phyloP scores from a whole-genome alignment of 2,888 invertebrate genomes.

The Hololepta plana region DNA sequence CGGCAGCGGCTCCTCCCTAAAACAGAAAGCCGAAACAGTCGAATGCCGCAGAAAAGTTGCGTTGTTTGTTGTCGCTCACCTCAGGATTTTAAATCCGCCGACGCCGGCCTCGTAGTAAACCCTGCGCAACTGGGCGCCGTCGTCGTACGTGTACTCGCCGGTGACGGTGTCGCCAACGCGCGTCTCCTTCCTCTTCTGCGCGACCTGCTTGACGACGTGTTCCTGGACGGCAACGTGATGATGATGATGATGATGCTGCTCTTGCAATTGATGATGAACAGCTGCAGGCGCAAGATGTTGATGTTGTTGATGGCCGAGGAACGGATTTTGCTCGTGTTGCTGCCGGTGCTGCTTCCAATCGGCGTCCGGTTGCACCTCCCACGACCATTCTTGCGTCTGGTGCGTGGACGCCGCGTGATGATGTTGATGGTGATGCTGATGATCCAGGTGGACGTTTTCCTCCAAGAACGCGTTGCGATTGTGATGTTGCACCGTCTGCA shows the following conservation, averaged over 20 bases:
- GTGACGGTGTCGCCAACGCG: conserved; percentile 25
- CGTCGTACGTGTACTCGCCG: conserved; percentile 36
- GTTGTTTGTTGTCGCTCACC: conserved; percentile 20
- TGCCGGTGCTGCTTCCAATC: conserved; percentile 2
- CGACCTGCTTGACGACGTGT: too few relatives aligned
- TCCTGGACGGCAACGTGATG: too few relatives aligned
- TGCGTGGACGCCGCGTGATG: too few relatives aligned
- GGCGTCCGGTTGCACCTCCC: too few relatives aligned
- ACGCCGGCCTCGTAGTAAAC: conserved; percentile 38
- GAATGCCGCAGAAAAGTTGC: background rate
- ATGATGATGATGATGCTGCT: too few relatives aligned
- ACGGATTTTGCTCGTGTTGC: conserved; percentile 4
- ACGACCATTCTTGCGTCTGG: conserved; percentile 6
- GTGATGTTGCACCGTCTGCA: conserved; percentile 1
- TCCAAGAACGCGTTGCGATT: background rate
- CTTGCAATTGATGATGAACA: too few relatives aligned
- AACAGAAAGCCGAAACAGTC: conserved; percentile 2
- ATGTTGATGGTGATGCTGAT: too few relatives aligned
- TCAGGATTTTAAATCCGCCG: conserved; percentile 35
- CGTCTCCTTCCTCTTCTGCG: conserved; percentile 23
- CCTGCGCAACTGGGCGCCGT: conserved; percentile 33
- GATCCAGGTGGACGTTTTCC: too few relatives aligned
- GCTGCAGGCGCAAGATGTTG: too few relatives aligned
- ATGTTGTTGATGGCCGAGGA: too few relatives aligned
- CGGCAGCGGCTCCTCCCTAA: conserved; percentile 6